phyloP scores from a whole-genome alignment of 2,797 vertebrate species.

The Artibeus jamaicensis region DNA sequence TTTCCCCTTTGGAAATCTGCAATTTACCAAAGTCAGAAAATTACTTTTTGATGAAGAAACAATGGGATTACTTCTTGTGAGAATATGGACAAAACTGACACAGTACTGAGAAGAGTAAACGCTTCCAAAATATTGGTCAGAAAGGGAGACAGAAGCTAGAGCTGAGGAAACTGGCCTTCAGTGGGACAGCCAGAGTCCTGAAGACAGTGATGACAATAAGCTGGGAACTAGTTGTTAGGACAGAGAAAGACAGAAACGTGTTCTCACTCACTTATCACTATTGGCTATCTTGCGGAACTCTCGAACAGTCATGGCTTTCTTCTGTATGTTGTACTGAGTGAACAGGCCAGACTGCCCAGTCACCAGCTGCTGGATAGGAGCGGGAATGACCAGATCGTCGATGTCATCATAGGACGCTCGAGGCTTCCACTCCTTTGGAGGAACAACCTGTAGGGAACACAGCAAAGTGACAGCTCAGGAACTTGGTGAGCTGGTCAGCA shows the following conservation, averaged over 20 bases:
- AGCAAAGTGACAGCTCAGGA: neutral
- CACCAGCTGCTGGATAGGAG: constrained; percentile 98
- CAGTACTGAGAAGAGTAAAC: neutral
- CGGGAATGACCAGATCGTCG: constrained; percentile 94
- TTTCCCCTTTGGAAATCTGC: neutral
- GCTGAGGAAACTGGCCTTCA: neutral
- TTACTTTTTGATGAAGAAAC: neutral
- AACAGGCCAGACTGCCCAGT: constrained; percentile 98
- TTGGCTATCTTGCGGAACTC: constrained; percentile 96
- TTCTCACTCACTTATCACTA: constrained; percentile 91
- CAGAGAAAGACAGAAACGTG: neutral
- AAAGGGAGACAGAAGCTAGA: neutral
- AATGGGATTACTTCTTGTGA: neutral
- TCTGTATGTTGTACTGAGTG: constrained; percentile 99
- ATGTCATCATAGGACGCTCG: constrained; percentile 93
- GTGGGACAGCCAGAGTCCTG: neutral
- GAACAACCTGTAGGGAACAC: constrained; percentile 88
- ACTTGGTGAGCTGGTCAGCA: neutral
- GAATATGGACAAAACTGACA: neutral
- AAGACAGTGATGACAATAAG: neutral
- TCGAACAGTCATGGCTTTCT: constrained; percentile 96
- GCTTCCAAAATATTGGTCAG: neutral
- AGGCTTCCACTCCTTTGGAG: constrained; percentile 96
- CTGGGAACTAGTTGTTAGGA: neutral
- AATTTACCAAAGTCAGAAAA: neutral